Base-by-base conservation (phyloP, 2,888 invertebrate genomes). In the Saturnia japonica region DNA sequence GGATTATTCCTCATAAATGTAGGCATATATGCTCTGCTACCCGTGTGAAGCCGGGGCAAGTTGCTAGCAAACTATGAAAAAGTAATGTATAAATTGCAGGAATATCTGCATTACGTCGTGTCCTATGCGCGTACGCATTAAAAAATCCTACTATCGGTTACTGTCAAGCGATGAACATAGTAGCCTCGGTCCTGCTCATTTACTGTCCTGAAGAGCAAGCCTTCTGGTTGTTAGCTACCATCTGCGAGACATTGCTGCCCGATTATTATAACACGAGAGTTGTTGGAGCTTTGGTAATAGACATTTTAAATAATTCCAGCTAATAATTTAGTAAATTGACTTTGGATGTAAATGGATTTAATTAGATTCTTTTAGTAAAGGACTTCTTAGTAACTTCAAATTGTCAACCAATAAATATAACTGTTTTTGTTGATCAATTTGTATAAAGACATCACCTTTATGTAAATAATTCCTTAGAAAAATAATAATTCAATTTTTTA, bases 151-250 rank as follows among this genome's bases (percentile, higher is more conserved):
- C 97, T 81, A 99, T 99, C 74, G 99, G 99, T 57, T 99, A 99
- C 89, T 99, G 99, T 81, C 98, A 99, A 91, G 99, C 99, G 0
- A 99, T 99, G 99, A 99, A 99, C 89, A 99, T 99, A 74, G 99
- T 99, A 0, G 97, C 99, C 0, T 98, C 99, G 19, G 99, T 99
- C 45, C 95, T 99, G 67, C 94, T 99, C 54, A 96, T 99, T 76
- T 99, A 98, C 88, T 98, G 98, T 79, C 97, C 97, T 19, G 99
- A 99, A 88, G 99, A 99, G 88, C 98, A 99, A 85, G 98, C 99
- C 0, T 99, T 99, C 89, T 99, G 99, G 99, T 95, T 99, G 78
- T 93, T 99, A 72, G 98, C 98, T 0, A 98, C 98, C 54, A 95
- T 99, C 43, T 99, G 99, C 91, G 99, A 99, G 89, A 97, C 98